Evolutionary conservation across 2,113 vertebrate species (phyloP).

Genomic region (Pelodiscus sinensis): DNA sequence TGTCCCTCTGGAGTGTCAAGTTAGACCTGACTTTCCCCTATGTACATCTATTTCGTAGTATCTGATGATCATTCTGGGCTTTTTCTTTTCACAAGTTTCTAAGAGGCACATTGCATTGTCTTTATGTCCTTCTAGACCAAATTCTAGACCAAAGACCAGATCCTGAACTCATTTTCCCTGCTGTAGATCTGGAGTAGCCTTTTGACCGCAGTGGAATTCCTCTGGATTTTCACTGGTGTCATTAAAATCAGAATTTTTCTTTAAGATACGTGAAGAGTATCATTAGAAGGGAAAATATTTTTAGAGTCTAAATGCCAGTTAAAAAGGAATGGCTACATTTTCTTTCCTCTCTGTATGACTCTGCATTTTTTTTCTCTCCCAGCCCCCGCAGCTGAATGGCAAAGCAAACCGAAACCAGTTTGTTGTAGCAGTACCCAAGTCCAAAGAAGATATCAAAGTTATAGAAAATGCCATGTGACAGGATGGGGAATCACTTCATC

Average conservation of each 20-base stretch:
- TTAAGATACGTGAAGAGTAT: not conserved
- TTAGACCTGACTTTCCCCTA: accelerated
- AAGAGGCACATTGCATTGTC: accelerated
- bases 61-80: not conserved
- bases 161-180: not conserved
- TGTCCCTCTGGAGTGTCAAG: not conserved
- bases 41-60: not conserved
- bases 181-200: not conserved
- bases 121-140: not conserved
- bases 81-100: not conserved
- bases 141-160: not conserved
- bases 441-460: not conserved
- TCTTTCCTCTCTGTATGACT: not conserved
- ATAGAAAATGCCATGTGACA: slow-evolving; percentile 3
- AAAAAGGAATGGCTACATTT: not conserved
- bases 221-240: not conserved
- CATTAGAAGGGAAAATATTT: not conserved
- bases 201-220: not conserved
- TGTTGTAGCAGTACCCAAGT: slow-evolving; percentile 8
- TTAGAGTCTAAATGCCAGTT: not conserved
- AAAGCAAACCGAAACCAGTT: not conserved
- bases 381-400: not conserved
- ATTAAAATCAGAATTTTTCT: not conserved
- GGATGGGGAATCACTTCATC: slow-evolving; percentile 9
- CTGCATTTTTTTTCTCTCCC: not conserved